Evolutionary conservation across 2,888 invertebrate genomes (phyloP).

Genomic region (Dysmachus trigonus): DNA sequence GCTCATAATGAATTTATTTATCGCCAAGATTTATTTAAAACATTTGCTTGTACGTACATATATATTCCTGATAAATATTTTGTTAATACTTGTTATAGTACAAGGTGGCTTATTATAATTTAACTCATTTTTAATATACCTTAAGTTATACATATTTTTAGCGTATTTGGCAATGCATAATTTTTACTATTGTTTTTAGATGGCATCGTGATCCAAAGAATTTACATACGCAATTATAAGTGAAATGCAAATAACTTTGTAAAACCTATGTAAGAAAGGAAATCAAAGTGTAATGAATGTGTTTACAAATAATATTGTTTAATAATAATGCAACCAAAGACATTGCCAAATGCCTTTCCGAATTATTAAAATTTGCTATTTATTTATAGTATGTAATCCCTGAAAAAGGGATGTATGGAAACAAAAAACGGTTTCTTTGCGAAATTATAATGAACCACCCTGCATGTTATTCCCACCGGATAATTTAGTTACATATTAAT

Average conservation of each 20-base stretch:
- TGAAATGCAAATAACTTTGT: background rate
- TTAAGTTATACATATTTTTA: background rate
- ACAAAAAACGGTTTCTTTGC: background rate
- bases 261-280: background rate
- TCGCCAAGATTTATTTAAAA: background rate
- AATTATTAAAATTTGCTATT: background rate
- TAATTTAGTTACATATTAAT: background rate
- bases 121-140: background rate
- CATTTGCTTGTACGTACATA: background rate
- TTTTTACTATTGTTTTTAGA: background rate
- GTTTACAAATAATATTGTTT: too few species aligned
- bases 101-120: background rate
- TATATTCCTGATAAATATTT: background rate
- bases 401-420: background rate
- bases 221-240: background rate
- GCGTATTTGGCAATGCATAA: background rate
- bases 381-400: background rate
- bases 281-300: background rate
- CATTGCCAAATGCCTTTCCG: background rate
- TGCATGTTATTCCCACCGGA: slow-evolving; percentile 27
- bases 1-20: background rate
- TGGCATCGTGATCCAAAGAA: background rate
- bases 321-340: background rate
- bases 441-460: background rate
- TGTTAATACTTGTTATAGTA: background rate